phyloP scores from a whole-genome alignment of 2,888 invertebrate genomes.

The Therioaphis trifolii region DNA sequence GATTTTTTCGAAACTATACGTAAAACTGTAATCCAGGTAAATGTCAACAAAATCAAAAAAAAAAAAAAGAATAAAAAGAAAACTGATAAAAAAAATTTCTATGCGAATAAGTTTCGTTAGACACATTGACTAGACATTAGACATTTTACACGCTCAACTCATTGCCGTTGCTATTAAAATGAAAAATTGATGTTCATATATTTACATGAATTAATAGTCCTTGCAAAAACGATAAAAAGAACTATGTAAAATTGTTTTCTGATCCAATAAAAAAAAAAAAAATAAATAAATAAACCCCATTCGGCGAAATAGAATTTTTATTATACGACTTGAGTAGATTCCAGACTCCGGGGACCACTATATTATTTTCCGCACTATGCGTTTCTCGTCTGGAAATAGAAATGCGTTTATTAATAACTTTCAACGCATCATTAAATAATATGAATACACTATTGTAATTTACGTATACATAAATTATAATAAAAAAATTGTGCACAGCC shows the following conservation, averaged over 20 bases:
- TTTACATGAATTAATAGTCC: background rate
- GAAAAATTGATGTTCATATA: constrained; percentile 19
- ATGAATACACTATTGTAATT: too few species aligned
- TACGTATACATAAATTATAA: too few species aligned
- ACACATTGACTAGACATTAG: background rate
- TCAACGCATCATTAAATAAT: too few species aligned
- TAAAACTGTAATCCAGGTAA: background rate
- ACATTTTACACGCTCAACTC: too few species aligned
- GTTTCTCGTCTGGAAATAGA: background rate
- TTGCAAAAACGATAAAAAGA: background rate
- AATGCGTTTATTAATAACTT: background rate
- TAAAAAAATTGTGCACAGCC: too few species aligned
- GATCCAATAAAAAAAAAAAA: background rate
- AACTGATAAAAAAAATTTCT: background rate
- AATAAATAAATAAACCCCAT: too few species aligned
- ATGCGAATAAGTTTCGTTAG: background rate
- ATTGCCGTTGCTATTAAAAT: background rate
- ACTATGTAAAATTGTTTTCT: background rate
- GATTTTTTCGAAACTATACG: background rate
- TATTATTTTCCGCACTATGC: too few species aligned
- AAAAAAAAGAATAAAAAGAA: too few species aligned
- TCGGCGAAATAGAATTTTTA: background rate
- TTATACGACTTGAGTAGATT: background rate
- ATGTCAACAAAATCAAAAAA: too few species aligned
- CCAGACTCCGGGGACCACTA: too few species aligned